Base-by-base conservation (phyloP, 2,113 vertebrate species). In the Ovis canadensis region DNA sequence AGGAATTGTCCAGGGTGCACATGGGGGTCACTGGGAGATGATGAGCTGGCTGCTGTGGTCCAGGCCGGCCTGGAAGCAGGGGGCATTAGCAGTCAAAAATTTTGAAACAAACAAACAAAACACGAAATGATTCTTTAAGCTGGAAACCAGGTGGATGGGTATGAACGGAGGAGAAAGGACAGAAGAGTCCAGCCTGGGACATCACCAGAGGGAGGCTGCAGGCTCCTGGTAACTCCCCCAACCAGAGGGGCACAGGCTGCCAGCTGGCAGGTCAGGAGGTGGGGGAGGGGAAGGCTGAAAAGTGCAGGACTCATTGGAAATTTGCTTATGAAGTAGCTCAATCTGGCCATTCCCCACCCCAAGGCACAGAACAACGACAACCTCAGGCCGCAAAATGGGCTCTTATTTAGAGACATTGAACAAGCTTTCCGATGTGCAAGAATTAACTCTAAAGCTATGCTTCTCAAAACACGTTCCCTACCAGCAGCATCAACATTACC, bases 11-110 rank as follows among this genome's bases (percentile, higher is more conserved):
- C 40, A 36, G 80, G 19, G 2, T 0, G 1, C 25, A 10, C 19
- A 3, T 4, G 0, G 36, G 16, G 11, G 14, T n/a, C 50, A 6
- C 31, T 0, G 0, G 60, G 6, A 40, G 25, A 36, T 9, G 2
- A 23, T 7, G 48, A n/a, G 55, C 4, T 3, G 43, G 45, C 31
- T 23, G 64, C 88, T 2, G 5, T 12, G 54, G 21, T 54, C 50
- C 40, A 4, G 7, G 43, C 60, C 2, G 19, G 50, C 57, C 82
- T 40, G 59, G 48, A 54, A 1, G 52, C 23, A 31, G 33, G n/a
- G 52, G 40, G 33, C 52, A 16, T 29, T 11, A 59, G 59, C 36
- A 4, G 60, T 33, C 89, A n/a, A 27, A 60, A 64, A 2, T 40
- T 60, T 48, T 80, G 54, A 8, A 16, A 36, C 36, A 52, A 8